phyloP scores from a whole-genome alignment of 2,888 invertebrate species.

The Galeruca laticollis region DNA sequence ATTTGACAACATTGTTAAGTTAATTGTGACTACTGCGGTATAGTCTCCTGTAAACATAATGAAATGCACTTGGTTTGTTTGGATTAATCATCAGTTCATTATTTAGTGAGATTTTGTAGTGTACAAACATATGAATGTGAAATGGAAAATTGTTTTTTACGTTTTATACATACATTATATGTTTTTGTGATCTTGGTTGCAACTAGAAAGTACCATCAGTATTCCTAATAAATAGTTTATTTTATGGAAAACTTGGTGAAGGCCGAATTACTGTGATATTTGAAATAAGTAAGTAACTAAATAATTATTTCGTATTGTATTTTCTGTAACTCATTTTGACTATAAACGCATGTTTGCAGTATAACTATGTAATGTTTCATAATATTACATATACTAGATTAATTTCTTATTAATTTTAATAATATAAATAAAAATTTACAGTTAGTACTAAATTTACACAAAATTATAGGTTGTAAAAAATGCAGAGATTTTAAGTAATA shows the following conservation, averaged over 20 bases:
- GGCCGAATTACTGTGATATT: slow-evolving; percentile 10
- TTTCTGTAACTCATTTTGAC: too few species aligned
- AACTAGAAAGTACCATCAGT: background rate
- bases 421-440: too few species aligned
- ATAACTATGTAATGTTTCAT: too few species aligned
- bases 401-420: too few species aligned
- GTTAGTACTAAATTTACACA: too few species aligned
- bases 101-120: background rate
- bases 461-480: too few species aligned
- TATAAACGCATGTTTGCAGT: too few species aligned
- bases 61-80: slow-evolving; percentile 5
- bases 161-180: slow-evolving; percentile 25
- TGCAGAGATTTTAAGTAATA: too few species aligned
- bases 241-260: background rate
- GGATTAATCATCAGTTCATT: slow-evolving; percentile 9
- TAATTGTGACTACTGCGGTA: background rate
- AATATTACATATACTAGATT: too few species aligned
- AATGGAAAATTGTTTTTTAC: slow-evolving; percentile 24
- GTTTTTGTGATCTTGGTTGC: background rate
- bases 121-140: slow-evolving; percentile 6
- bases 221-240: background rate
- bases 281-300: background rate
- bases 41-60: background rate
- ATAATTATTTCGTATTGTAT: too few species aligned
- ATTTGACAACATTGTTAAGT: slow-evolving; percentile 4